Evolutionary conservation across 2,888 invertebrate species (phyloP).

Genomic region (Conchocele bisecta): DNA sequence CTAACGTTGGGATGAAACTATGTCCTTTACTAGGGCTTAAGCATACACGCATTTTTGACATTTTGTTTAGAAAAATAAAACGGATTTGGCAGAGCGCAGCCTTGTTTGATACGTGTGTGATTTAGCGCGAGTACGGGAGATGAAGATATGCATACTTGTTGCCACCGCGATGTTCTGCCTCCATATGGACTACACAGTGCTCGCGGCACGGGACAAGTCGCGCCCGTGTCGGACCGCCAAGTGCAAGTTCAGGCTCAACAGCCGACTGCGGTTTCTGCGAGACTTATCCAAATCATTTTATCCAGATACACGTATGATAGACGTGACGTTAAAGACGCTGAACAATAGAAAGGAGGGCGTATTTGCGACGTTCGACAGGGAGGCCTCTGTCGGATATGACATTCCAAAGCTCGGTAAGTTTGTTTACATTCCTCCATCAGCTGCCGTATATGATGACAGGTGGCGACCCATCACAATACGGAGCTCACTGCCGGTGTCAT

Average conservation of each 20-base stretch:
- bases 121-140: too few relatives aligned
- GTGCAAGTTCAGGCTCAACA: conserved; percentile 45
- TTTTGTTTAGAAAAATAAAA: too few relatives aligned
- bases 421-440: too few relatives aligned
- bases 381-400: conserved; percentile 45
- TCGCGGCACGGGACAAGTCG: conserved; percentile 30
- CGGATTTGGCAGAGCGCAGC: too few relatives aligned
- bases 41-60: too few relatives aligned
- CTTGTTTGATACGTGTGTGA: too few relatives aligned
- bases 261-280: conserved; percentile 37
- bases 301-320: conserved; percentile 39
- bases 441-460: too few relatives aligned
- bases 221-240: conserved; percentile 38
- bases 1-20: too few relatives aligned
- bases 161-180: conserved; percentile 50
- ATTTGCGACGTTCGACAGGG: conserved; percentile 32
- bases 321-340: conserved; percentile 45
- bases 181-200: conserved; percentile 17
- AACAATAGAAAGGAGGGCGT: conserved; percentile 43
- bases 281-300: conserved; percentile 45
- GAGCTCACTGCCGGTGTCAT: too few relatives aligned
- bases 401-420: conserved; percentile 58
- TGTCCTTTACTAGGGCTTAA: too few relatives aligned
- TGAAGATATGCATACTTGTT: conserved; percentile 53
- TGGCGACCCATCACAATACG: too few relatives aligned